Base-by-base conservation (phyloP, 2,888 invertebrate species). In the Pocota personata region DNA sequence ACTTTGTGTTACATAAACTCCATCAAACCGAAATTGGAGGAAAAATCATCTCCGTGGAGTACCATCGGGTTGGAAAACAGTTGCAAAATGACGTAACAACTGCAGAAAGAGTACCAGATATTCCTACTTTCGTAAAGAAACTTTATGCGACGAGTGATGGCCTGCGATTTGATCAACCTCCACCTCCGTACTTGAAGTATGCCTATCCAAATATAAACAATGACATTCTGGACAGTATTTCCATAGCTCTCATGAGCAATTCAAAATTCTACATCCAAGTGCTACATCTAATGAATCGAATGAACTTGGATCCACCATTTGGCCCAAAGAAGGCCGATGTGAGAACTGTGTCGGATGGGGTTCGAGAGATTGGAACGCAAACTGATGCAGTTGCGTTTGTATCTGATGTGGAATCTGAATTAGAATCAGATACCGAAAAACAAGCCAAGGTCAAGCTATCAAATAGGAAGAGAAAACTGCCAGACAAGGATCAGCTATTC, bases 251-350 rank as follows among this genome's bases (percentile, higher is more conserved):
- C 75, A 94, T 95, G 72, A 94, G 94, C 14, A 95, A 97, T 88
- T 96, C 96, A 69, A 95, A 95, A 89, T 97, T 98, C 91, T 98
- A 98, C 90, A 95, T 94, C 0, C 95, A 97, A 94, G 95, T 96
- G 8, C 90, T 98, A 57, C 98, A 98, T 93, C 93, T 98, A 67
- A 98, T 98, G 98, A 98, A 98, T 91, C 97, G 96, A 92, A 97
- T 98, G 97, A 97, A 96, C 91, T 92, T 98, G 60, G 96, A 96
- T 16, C 95, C 96, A 50, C 98, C 98, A 0, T 98, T 98, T 93
- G 94, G 93, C 16, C 90, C 92, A 88, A 88, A 88, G 21, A 75
- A 71, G 5, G 27, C 76, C 1, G 35, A 48, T n/a, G 37, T 16
- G 19, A 4, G n/a, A 60, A 16, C 62, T 78, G 52, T 66, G 7